Conservation (phyloP, 2,797 vertebrate species). For the Melanotaenia trifasciata region DNA sequence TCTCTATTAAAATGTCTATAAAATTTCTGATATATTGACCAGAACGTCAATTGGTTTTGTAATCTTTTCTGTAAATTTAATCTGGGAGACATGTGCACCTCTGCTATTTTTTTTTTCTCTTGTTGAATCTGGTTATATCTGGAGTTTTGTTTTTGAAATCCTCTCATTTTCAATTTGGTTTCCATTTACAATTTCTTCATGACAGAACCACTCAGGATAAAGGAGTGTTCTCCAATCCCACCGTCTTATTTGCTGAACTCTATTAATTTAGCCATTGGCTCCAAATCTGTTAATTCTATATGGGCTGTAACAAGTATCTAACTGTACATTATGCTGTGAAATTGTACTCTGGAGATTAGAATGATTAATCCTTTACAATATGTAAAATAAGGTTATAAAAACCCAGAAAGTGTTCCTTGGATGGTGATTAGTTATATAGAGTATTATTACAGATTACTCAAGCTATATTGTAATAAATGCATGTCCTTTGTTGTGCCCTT, state of each 20-base stretch:
- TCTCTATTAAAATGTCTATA: slow-evolving; percentile 68
- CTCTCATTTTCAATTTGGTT: slow-evolving; percentile 78
- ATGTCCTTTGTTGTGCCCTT: slow-evolving; percentile 57
- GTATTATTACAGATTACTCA: slow-evolving; percentile 47
- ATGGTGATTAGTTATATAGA: slow-evolving; percentile 60
- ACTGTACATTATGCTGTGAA: slow-evolving; percentile 52
- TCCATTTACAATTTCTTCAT: slow-evolving; percentile 71
- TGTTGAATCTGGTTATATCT: slow-evolving; percentile 82
- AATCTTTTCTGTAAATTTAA: slow-evolving; percentile 67
- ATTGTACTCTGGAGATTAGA: slow-evolving; percentile 60
- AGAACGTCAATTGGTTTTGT: slow-evolving; percentile 69
- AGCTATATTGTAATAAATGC: slow-evolving; percentile 48
- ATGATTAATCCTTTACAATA: slow-evolving; percentile 44
- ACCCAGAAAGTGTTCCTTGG: slow-evolving; percentile 42
- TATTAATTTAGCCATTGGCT: slow-evolving; percentile 75
- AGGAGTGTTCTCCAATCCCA: slow-evolving; percentile 88
- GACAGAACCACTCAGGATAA: slow-evolving; percentile 82
- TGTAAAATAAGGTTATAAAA: slow-evolving; percentile 53
- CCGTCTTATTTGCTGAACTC: slow-evolving; percentile 87
- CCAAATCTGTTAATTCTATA: slow-evolving; percentile 70
- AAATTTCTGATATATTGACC: slow-evolving; percentile 59
- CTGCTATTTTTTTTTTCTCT: slow-evolving; percentile 66
- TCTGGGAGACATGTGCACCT: slow-evolving; percentile 70
- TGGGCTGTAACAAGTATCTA: slow-evolving; percentile 63
- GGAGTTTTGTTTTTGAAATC: slow-evolving; percentile 80